Percentiles rank a stretch among this genome's conserved stretches.
Conservation (phyloP, 2,888 invertebrate species). For the Patella caerulea region DNA sequence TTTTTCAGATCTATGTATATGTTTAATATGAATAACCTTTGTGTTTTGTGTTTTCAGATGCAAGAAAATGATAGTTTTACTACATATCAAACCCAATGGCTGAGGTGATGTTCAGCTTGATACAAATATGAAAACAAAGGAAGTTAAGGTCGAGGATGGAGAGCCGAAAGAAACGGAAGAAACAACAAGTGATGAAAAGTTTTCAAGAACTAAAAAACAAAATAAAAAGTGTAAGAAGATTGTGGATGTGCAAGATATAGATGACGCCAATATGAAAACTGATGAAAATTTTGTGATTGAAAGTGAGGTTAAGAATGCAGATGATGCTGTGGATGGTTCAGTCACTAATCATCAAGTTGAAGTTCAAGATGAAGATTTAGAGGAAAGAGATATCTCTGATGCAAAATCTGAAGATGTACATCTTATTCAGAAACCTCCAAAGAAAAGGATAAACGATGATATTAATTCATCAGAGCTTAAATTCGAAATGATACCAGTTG, state of each 20-base stretch:
- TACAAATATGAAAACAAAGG: neutral
- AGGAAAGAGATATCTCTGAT: neutral
- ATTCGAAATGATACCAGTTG: conserved; percentile 13
- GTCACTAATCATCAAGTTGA: neutral
- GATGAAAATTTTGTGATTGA: neutral
- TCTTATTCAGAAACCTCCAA: conserved; percentile 24
- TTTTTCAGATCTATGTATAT: too few relatives aligned
- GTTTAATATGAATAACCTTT: too few relatives aligned
- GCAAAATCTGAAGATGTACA: neutral
- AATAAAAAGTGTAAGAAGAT: conserved; percentile 13
- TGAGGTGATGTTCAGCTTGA: too few relatives aligned
- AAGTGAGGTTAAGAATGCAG: neutral
- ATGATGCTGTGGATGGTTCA: neutral
- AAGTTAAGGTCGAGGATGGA: conserved; percentile 18
- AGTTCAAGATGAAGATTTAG: neutral
- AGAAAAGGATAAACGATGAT: conserved; percentile 32
- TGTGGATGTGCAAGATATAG: neutral
- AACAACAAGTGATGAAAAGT: conserved; percentile 13
- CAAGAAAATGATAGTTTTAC: too few relatives aligned
- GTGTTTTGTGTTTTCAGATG: too few relatives aligned
- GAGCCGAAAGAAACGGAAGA: conserved; percentile 1
- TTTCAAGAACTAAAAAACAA: conserved; percentile 12
- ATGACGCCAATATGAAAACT: neutral
- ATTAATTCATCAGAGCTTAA: conserved; percentile 22
- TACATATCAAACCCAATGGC: too few relatives aligned